These are phyloP conservation scores for Rhopalosiphum maidis DNA, from an alignment of 1,140 invertebrate genomes.

Conservation along the genomic window DNA sequence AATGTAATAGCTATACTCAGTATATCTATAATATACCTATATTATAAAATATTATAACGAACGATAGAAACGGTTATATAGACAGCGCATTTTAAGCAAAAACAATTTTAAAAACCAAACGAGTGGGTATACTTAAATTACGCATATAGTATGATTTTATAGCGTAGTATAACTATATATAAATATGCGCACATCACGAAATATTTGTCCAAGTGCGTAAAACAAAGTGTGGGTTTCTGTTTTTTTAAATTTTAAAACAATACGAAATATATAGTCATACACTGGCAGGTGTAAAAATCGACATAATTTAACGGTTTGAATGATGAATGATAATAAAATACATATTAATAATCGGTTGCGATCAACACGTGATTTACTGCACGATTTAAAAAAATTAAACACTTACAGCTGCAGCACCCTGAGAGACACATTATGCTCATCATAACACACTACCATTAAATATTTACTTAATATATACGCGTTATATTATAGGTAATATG, in stretches of 20 bases:
- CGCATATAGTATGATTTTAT: neutral
- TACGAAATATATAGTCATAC: neutral
- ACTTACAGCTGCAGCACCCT: neutral
- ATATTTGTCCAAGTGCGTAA: neutral
- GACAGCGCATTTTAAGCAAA: neutral
- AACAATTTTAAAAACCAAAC: neutral
- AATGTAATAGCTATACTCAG: neutral
- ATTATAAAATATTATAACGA: neutral
- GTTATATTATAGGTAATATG: no score
- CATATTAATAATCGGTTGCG: neutral
- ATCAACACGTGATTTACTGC: neutral
- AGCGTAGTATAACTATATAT: neutral
- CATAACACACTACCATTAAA: neutral
- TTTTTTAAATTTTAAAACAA: constrained; percentile 1
- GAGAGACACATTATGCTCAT: neutral
- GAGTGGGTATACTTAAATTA: neutral
- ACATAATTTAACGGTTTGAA: neutral
- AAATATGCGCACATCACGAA: neutral
- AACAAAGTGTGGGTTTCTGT: neutral
- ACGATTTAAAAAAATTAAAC: neutral
- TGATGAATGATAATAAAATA: neutral
- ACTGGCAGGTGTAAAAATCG: neutral
- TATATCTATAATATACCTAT: neutral
- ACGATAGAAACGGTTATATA: neutral
- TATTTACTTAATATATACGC: neutral